A percentile compares a stretch with the other conserved stretches of the same genome.
These are phyloP conservation scores for Pristionchus pacificus DNA, from an alignment of 1,140 invertebrate genomes.

Conservation along the genomic window DNA sequence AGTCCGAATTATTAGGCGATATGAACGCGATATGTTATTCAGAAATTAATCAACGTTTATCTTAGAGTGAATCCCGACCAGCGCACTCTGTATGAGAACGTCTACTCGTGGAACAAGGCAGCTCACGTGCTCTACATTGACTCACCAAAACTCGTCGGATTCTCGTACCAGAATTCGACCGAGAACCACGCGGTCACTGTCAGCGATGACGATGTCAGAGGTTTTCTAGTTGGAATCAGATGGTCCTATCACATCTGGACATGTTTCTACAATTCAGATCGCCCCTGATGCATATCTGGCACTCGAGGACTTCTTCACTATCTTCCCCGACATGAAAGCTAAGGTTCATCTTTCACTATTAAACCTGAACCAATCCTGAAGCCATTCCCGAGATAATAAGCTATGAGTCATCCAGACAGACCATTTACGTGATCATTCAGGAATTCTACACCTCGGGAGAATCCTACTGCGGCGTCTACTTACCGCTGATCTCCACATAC, in stretches of 20 bases:
- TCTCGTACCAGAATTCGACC: conserved; percentile 59
- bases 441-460: conserved; percentile 59
- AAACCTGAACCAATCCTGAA: no score
- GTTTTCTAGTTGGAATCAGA: no score
- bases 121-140: conserved; percentile 71
- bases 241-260: not conserved
- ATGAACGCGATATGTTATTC: no score
- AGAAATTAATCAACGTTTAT: not conserved
- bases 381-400: no score
- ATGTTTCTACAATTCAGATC: conserved; percentile 4
- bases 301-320: conserved; percentile 58
- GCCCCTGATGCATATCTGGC: conserved; percentile 21
- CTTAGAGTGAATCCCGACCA: conserved; percentile 48
- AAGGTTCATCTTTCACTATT: no score
- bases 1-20: no score
- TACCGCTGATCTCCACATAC: conserved; percentile 60
- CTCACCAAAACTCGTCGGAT: conserved; percentile 63
- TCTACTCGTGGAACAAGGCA: conserved; percentile 62
- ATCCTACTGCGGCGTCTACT: conserved; percentile 58
- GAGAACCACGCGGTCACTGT: conserved; percentile 58
- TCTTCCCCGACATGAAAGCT: no score
- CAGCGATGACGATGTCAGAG: conserved; percentile 61
- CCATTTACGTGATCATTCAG: no score
- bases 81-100: conserved; percentile 57
- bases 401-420: no score